Evolutionary conservation across 1,140 invertebrate species (phyloP).

Genomic region (Drosophila melanogaster): Release_6_plus_ISO1_MT NT_033777.3:20335501-20336000

Average conservation of each 20-base stretch:
- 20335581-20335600: slow-evolving; percentile 16
- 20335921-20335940: slow-evolving; percentile 70
- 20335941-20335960: slow-evolving; percentile 41
- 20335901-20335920: slow-evolving; percentile 70
- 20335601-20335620: slow-evolving; percentile 58
- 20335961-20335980: slow-evolving; percentile 34
- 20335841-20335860: slow-evolving; percentile 51
- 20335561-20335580: slow-evolving; percentile 38
- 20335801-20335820: slow-evolving; percentile 31
- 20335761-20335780: slow-evolving; percentile 38
- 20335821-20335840: slow-evolving; percentile 41
- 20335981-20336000: slow-evolving; percentile 45
- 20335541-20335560: slow-evolving; percentile 17
- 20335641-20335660: slow-evolving; percentile 59
- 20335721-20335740: slow-evolving; percentile 73
- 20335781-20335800: slow-evolving; percentile 77
- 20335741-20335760: slow-evolving; percentile 24
- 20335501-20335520: slow-evolving; percentile 52
- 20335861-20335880: slow-evolving; percentile 52
- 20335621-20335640: slow-evolving; percentile 77
- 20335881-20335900: slow-evolving; percentile 23
- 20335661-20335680: slow-evolving; percentile 54
- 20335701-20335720: slow-evolving; percentile 59
- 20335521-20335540: slow-evolving; percentile 21
- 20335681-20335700: slow-evolving; percentile 39